Evolutionary conservation across 2,888 invertebrate genomes (phyloP), one percentile per base, ranked within the genome.

Genomic region (Lamellibrachia columna): DNA sequence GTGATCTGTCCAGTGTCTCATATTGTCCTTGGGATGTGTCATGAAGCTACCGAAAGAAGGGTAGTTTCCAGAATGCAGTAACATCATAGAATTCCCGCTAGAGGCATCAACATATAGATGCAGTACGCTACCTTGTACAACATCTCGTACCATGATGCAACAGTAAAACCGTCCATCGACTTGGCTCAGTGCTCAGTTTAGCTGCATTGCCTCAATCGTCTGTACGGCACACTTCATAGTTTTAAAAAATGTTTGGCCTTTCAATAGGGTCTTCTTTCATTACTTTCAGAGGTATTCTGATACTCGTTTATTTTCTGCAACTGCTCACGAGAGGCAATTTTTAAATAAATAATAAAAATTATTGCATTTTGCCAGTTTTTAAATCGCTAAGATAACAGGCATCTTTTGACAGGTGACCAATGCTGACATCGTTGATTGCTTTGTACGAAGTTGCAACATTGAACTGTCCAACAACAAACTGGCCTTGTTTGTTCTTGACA

Each of bases 101-200:
- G 15, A 75, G 75, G 75, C 75, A 75, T 75, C 75, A 75, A 75
- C 22, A 75, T 75, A 75, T 75, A 75, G 2, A n/a, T 75, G 75
- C 6, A 22, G 75, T 3, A 75, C 75, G 0, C 75, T 75, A 75
- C 75, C 75, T n/a, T 75, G 75, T 75, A 22, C 75, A 15, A 22
- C 75, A 75, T n/a, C 75, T 75, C 75, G 75, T 75, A 75, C 75
- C 75, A 75, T 75, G 75, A 75, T 75, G 75, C 75, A 75, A 75
- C 75, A 75, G 75, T 75, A 75, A 75, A 75, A 75, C 22, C 22
- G 75, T 75, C 75, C 15, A 22, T 15, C n/a, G 75, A 75, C 75
- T 22, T 75, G 75, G 75, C 75, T 22, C 15, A 22, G 75, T 75
- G 75, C 75, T 15, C 75, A 75, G 75, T 75, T 75, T 75, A 15